Evolutionary conservation across 2,888 invertebrate genomes (phyloP), one percentile per base, ranked within the genome.

Genomic region (Drosophila limbata): DNA sequence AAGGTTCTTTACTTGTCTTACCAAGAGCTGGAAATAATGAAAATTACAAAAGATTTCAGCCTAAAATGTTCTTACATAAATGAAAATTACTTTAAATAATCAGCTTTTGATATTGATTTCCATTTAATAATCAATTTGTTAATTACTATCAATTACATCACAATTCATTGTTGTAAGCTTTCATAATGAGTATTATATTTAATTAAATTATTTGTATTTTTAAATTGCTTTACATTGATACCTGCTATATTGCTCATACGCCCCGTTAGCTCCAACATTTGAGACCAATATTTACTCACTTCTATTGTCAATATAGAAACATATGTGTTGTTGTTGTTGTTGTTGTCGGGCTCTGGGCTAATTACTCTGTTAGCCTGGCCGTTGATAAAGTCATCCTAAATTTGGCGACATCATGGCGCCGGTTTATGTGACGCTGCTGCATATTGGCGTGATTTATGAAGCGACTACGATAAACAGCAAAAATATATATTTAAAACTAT

Each of bases 371-470:
- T 44, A 44, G 61, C 42, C 55, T 48, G 56, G 28, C 9, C 15
- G 11, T 45, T 57, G 68, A 73, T 51, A 62, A 55, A 47, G 78
- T 59, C 44, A 45, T 39, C 15, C n/a, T 13, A 25, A 39, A 28
- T 45, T 35, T n/a, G 19, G 37, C 40, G 19, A 33, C 61, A 50
- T 31, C n/a, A 37, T 17, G 76, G 35, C 77, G 77, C 79, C 77
- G 79, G 35, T 63, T 69, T 37, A 25, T 55, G 67, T 59, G 28
- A 19, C 19, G 28, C 25, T 35, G 50, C 60, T 44, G 75, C 64
- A 33, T 59, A 79, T 76, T 69, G 76, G 44, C 55, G 47, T 79
- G 76, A 75, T 79, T 77, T 77, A 77, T 77, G 65, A 48, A 53
- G 42, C 45, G 19, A 53, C 10, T 53, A 50, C 52, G 73, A 74